Percentiles rank a stretch among this genome's conserved stretches.
Evolutionary conservation across 2,888 invertebrate species (phyloP).

Genomic region (Ichneumon xanthorius): DNA sequence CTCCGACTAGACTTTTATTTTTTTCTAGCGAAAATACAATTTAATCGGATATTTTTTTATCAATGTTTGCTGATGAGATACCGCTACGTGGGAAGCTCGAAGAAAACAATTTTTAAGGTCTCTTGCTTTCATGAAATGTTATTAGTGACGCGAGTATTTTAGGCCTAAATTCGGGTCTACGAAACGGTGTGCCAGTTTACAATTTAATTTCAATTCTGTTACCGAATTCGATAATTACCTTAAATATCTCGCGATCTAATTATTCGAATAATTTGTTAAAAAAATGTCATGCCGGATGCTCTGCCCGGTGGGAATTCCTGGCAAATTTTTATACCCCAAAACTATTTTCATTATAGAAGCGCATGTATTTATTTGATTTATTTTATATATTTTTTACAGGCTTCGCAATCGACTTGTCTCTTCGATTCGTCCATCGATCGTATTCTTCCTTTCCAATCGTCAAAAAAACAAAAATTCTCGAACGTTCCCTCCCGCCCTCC

Average conservation of each 20-base stretch:
- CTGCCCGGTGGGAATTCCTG: too few species aligned
- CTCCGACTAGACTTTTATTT: conserved; percentile 18
- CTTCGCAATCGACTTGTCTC: too few species aligned
- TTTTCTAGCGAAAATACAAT: conserved; percentile 1
- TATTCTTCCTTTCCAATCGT: background rate
- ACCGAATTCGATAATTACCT: too few species aligned
- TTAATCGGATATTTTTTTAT: conserved; percentile 12
- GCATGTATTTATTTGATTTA: too few species aligned
- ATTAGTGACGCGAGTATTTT: background rate
- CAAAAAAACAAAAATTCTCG: background rate
- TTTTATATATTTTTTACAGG: too few species aligned
- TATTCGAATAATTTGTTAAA: too few species aligned
- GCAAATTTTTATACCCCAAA: too few species aligned
- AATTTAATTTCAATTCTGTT: background rate
- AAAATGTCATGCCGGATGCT: too few species aligned
- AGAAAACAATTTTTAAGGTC: background rate
- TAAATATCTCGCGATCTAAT: too few species aligned
- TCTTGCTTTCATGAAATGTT: background rate
- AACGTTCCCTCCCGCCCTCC: background rate
- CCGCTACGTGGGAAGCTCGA: background rate
- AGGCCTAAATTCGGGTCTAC: background rate
- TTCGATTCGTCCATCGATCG: background rate
- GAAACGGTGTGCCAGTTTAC: background rate
- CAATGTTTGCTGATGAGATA: background rate
- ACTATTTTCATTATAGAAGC: too few species aligned